Conservation (phyloP, 2,113 vertebrate species). For the Vulpes lagopus region DNA sequence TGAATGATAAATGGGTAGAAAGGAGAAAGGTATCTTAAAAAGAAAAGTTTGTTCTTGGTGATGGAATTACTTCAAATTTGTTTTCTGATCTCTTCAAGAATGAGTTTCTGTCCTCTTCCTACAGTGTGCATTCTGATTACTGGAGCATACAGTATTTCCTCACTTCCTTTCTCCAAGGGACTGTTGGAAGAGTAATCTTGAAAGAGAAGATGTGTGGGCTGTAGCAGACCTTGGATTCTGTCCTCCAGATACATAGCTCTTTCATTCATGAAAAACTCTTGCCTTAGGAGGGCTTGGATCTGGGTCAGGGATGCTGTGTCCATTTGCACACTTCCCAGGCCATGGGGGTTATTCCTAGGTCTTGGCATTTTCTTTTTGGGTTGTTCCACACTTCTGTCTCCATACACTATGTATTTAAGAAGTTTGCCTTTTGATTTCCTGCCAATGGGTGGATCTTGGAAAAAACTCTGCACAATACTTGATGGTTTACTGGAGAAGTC, state of each 20-base stretch:
- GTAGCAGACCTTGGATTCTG: background rate
- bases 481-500: background rate
- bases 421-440: background rate
- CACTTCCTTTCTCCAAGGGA: background rate
- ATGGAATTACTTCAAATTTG: background rate
- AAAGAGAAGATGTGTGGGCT: background rate
- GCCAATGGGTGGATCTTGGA: background rate
- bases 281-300: background rate
- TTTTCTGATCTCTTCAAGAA: background rate
- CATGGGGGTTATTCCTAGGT: background rate
- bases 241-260: background rate
- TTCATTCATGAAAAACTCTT: background rate
- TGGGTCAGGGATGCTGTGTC: background rate
- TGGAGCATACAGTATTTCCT: background rate
- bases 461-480: background rate
- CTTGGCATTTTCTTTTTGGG: background rate
- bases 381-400: background rate
- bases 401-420: background rate
- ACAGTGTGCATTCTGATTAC: background rate
- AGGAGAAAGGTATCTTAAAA: background rate
- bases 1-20: background rate
- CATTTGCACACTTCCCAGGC: background rate
- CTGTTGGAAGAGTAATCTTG: background rate
- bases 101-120: background rate
- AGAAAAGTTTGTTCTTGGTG: background rate